Conservation (phyloP, 2,113 vertebrate genomes). For the Nansenia antarctica region DNA sequence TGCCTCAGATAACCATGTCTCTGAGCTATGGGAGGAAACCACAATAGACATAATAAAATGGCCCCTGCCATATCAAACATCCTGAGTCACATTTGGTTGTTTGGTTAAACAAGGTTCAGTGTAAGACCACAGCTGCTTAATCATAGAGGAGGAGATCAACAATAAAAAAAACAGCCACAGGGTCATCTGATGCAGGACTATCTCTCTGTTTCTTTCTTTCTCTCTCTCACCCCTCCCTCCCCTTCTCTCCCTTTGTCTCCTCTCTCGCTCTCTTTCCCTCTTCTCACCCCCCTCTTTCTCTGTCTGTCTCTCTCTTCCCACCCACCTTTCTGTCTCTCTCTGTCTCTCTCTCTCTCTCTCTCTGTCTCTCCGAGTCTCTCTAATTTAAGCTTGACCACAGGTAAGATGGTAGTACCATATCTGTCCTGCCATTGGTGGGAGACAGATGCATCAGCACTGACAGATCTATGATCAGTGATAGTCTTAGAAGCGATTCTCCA, state of each 20-base stretch:
- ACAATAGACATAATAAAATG: constrained; percentile 5
- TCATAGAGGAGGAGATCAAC: neutral
- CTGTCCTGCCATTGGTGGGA: constrained; percentile 12
- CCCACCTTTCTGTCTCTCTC: neutral
- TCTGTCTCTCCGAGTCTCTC: neutral
- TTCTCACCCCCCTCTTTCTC: too few relatives aligned
- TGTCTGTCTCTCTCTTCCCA: too few relatives aligned
- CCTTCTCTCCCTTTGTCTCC: too few relatives aligned
- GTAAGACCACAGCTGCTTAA: neutral
- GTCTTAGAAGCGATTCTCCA: neutral
- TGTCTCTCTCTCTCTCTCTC: neutral
- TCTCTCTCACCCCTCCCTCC: too few relatives aligned
- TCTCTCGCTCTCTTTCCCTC: too few relatives aligned
- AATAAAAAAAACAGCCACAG: neutral
- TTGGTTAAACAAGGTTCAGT: neutral
- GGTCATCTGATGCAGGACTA: neutral
- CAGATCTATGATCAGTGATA: neutral
- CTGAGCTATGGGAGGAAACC: neutral
- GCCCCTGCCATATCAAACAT: neutral
- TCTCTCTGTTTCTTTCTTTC: neutral
- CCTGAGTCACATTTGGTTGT: neutral
- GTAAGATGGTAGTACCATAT: neutral
- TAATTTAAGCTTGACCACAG: neutral
- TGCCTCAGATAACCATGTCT: neutral
- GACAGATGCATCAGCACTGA: neutral